phyloP scores from a whole-genome alignment of 2,113 vertebrate genomes.

The Myxocyprinus asiaticus region DNA sequence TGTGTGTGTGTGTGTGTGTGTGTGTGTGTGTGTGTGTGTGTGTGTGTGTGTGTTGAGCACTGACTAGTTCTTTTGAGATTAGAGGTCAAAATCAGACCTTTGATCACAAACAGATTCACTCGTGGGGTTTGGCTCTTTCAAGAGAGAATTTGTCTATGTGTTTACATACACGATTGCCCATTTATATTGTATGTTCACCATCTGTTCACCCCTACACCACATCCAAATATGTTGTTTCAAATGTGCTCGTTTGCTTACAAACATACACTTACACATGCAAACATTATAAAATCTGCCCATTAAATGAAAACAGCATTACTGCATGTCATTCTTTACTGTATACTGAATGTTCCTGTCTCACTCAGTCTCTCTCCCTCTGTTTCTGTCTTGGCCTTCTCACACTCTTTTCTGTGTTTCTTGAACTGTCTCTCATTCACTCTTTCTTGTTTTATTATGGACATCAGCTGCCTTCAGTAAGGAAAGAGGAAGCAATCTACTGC shows the following conservation, averaged over 20 bases:
- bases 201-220: not conserved
- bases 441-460: constrained; percentile 85
- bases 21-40: constrained; percentile 16
- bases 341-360: not conserved
- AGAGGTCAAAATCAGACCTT: constrained; percentile 39
- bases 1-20: no score
- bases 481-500: constrained; percentile 76
- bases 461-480: constrained; percentile 77
- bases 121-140: not conserved
- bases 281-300: not conserved
- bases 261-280: constrained; percentile 20
- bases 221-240: constrained; percentile 10
- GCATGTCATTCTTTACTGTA: not conserved
- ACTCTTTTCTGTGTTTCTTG: not conserved
- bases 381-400: not conserved
- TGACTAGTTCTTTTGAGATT: constrained; percentile 31
- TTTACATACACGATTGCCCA: not conserved
- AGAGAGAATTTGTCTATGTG: not conserved
- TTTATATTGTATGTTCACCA: not conserved
- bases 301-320: not conserved
- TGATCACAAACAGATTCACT: constrained; percentile 44
- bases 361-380: not conserved
- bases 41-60: not conserved
- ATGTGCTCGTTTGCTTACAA: not conserved
- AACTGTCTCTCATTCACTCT: constrained; percentile 17